These are phyloP conservation scores for Napeogenes inachia DNA, from an alignment of 2,888 invertebrate species.

Conservation along the genomic window DNA sequence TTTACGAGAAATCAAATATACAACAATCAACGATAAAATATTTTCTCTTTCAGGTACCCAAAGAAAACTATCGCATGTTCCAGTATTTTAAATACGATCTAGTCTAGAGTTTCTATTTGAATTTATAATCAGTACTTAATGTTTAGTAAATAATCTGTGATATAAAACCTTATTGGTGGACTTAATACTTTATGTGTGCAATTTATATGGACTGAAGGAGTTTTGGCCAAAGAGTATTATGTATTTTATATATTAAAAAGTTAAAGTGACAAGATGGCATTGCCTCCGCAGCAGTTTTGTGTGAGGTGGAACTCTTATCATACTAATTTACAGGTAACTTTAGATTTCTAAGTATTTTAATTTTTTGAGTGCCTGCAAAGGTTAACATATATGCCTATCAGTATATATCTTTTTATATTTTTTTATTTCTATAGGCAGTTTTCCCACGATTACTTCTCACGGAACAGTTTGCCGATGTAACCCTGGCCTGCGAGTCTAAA, in stretches of 20 bases:
- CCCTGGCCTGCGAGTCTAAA: conserved; percentile 90
- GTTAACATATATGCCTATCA: not conserved
- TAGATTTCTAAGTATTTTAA: conserved; percentile 1
- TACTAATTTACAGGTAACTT: conserved; percentile 82
- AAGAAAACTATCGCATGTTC: conserved; percentile 34
- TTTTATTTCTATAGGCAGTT: conserved; percentile 68
- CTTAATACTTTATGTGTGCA: conserved; percentile 44
- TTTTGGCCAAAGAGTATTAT: conserved; percentile 53
- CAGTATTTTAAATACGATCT: conserved; percentile 64
- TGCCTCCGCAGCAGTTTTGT: conserved; percentile 82
- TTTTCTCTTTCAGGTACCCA: conserved; percentile 34
- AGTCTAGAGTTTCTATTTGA: conserved; percentile 73
- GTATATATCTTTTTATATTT: too few species aligned
- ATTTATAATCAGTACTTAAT: conserved; percentile 62
- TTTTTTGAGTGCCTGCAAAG: not conserved
- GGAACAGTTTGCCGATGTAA: conserved; percentile 93
- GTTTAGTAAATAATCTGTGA: conserved; percentile 51
- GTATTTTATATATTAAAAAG: conserved; percentile 32
- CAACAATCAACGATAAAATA: not conserved
- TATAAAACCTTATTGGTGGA: conserved; percentile 41
- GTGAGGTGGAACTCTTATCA: conserved; percentile 91
- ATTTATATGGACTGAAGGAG: conserved; percentile 41
- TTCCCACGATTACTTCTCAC: conserved; percentile 85
- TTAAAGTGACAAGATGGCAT: conserved; percentile 57
- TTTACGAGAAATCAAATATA: not conserved